Base-by-base conservation (phyloP, 2,113 vertebrate genomes). In the Hippocampus comes region DNA sequence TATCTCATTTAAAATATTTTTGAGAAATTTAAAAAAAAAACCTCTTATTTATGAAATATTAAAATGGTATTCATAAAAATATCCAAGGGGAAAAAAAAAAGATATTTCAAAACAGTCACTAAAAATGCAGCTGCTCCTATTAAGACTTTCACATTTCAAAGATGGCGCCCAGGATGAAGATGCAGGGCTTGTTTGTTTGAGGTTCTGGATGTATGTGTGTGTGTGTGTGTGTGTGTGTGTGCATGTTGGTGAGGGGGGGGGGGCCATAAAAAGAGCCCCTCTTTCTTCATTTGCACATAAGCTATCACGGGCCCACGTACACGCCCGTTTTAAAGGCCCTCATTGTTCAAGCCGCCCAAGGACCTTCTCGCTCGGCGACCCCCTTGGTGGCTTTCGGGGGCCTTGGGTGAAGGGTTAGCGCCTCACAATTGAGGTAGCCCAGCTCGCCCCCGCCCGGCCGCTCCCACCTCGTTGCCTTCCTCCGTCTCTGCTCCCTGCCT, bases 201-300 rank as follows among this genome's bases (percentile, higher is more conserved):
- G 77, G 77, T 51, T 82, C 77, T 75, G 77, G 78, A 82, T 74
- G 75, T 18, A 8, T 41, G 34, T 8, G 8, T 41, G 18, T 38
- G 30, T 38, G 60, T 63, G 60, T 30, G 34, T 42, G 25, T 60
- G 57, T 59, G 23, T 59, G 56, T 59, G 56, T 25, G 25, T 25
- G 25, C 25, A 25, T 30, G 23, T 25, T n/a, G 21, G 25, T 30
- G 25, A 11, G 20, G 9, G 38, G 20, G 38, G 17, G 38, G 20
- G 21, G 11, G 25, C 1, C 93, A 93, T 93, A 91, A 91, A 90
- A 93, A 93, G 89, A 86, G 89, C 77, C 86, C 27, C 59, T 61
- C 27, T 88, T 91, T 80, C 87, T 88, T 91, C 90, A 92, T 93
- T 93, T 91, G 83, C 92, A 93, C 89, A 92, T 88, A 92, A 85